Evolutionary conservation across 2,797 vertebrate genomes (phyloP).

Genomic region (Poecilia wingei): DNA sequence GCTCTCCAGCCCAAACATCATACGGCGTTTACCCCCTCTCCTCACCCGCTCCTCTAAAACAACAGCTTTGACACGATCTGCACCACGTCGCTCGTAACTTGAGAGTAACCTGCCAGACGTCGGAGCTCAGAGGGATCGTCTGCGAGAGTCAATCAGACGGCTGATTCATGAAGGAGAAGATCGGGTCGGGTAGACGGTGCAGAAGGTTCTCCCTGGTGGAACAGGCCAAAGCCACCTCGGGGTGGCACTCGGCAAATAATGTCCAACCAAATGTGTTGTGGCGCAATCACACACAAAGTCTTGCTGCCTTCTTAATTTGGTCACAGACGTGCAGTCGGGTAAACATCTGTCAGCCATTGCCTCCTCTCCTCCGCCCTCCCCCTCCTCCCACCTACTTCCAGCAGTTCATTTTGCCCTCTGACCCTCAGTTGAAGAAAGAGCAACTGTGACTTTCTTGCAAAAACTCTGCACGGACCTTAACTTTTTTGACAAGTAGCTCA

Average conservation of each 20-base stretch:
- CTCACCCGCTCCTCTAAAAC: conserved; percentile 68
- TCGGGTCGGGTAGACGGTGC: conserved; percentile 22
- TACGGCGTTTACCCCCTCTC: conserved; percentile 58
- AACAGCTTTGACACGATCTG: conserved; percentile 76
- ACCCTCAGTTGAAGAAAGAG: conserved; percentile 69
- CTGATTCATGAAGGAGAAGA: conserved; percentile 29
- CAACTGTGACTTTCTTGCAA: conserved; percentile 70
- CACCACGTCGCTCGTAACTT: conserved; percentile 64
- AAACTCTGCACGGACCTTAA: conserved; percentile 54
- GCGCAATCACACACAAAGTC: conserved; percentile 19
- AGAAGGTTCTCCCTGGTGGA: conserved; percentile 46
- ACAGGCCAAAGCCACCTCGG: conserved; percentile 60
- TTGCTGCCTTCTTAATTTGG: conserved; percentile 34
- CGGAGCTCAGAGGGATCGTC: conserved; percentile 58
- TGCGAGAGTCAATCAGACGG: conserved; percentile 71
- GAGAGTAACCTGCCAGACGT: conserved; percentile 57
- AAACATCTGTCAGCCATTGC: conserved; percentile 84
- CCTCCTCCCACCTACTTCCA: conserved; percentile 35
- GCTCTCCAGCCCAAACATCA: conserved; percentile 59
- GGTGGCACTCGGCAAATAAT: conserved; percentile 1
- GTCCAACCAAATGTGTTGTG: not conserved
- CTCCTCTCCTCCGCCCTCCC: conserved; percentile 21
- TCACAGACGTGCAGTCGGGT: conserved; percentile 65
- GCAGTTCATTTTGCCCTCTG: conserved; percentile 72
- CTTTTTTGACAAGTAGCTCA: conserved; percentile 51